Base-by-base conservation (phyloP, 1,140 invertebrate species). In the Akabosia matsudoensis region DNA sequence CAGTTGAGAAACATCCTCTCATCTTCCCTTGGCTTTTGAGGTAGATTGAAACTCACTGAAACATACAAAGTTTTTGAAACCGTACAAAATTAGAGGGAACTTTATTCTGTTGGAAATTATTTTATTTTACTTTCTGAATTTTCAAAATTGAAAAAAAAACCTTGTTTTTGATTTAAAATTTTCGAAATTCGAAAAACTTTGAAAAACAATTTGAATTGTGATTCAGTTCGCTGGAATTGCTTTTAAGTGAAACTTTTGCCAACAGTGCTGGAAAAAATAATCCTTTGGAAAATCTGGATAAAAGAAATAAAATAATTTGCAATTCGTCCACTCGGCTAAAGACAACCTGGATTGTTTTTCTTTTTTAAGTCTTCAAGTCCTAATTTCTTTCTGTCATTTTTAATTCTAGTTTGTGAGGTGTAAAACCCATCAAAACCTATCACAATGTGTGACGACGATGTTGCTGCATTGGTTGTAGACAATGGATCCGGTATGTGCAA, bases 381-480 rank as follows among this genome's bases (percentile, higher is more conserved):
- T 72, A 74, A 24, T 74, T 74, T 54, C 26, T 33, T 74, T 74
- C 22, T 67, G 28, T 74, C 26, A 52, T 77, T 64, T n/a, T 64
- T 78, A 33, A 18, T 79, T 79, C 72, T 72, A 79, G 78, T 79
- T 76, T 79, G 73, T 74, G 75, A 76, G 78, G 75, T 73, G 75
- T 76, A 33, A 67, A 79, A 70, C 67, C 75, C 56, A 70, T 2
- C 30, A 74, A 74, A 72, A 34, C 26, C 70, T 7, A 37, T 72
- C 70, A 72, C 7, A 72, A 94, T 94, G 93, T 93, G 92, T 89
- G 92, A 93, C 89, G 93, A 94, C 85, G 93, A 94, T 85, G 91
- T 94, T 87, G 80, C 80, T 76, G 86, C 88, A 82, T 82, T 89
- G 80, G 88, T 89, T 76, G 85, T 90, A 54, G 89, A 89, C 84